phyloP scores from a whole-genome alignment of 2,888 invertebrate genomes.

The Drosophila picticornis region DNA sequence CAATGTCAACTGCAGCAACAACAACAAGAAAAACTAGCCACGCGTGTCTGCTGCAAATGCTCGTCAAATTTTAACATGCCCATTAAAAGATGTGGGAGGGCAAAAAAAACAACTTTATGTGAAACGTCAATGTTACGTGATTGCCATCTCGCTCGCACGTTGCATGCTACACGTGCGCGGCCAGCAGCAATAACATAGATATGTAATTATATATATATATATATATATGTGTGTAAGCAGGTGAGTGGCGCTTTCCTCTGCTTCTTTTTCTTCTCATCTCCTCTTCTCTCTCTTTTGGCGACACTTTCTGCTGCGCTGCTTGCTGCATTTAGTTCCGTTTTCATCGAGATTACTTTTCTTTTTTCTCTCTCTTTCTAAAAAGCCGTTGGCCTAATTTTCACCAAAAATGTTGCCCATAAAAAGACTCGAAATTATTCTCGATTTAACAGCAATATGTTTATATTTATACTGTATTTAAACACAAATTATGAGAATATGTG shows the following conservation, averaged over 20 bases:
- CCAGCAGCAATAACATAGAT: background rate
- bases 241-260: conserved; percentile 1
- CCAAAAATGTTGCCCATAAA: conserved; percentile 5
- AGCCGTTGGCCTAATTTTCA: conserved; percentile 13
- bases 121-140: background rate
- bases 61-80: conserved; percentile 34
- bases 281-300: background rate
- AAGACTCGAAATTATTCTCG: conserved; percentile 19
- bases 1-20: conserved; percentile 42
- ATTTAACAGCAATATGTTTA: background rate
- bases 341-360: conserved; percentile 3
- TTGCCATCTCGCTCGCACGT: conserved; percentile 20
- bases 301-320: conserved; percentile 11
- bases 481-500: background rate
- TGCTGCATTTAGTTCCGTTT: conserved; percentile 13
- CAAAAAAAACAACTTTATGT: background rate
- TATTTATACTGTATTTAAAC: conserved; percentile 1
- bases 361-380: background rate
- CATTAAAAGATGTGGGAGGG: conserved; percentile 18
- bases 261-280: background rate
- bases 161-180: conserved; percentile 22
- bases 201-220: background rate
- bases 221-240: conserved; percentile 7
- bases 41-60: conserved; percentile 33
- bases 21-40: conserved; percentile 23